Evolutionary conservation across 2,797 vertebrate species (phyloP), one percentile per base, ranked within the genome.

Genomic region (Chrysolophus pictus): DNA sequence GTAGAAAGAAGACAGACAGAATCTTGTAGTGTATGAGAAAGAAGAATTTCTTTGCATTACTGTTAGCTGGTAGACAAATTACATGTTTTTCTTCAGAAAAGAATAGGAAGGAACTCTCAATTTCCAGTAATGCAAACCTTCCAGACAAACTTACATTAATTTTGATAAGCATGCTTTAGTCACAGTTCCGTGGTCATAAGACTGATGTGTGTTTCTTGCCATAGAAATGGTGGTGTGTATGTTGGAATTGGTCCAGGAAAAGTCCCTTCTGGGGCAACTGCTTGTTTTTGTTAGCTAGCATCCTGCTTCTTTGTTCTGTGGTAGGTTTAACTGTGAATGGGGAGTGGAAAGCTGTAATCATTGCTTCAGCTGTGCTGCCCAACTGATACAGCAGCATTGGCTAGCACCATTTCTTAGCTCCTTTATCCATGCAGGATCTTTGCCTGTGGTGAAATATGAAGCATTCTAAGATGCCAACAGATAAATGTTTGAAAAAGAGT

Each of bases 251-350:
- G 55, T 81, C 87, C 62, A 86, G 74, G 67, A 75, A 49, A 82
- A 79, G 63, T 59, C 81, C 41, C 88, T 93, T 33, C 67, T 42
- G 49, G 47, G 37, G 71, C 64, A 79, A 60, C 60, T 90, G 3
- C 75, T 86, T 84, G 29, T 78, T 87, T 90, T 82, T 39, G 6
- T 70, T 74, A 62, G 59, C 56, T 90, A 41, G 23, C n/a, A 46
- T 68, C 46, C 51, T 89, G 68, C 59, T 87, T 1, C 84, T 84
- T 94, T 86, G 59, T 92, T 93, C 71, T 56, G 58, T 55, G 35
- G 24, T 82, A 62, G 72, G 24, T 24, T 41, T 53, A 46, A 37
- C 37, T 84, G 24, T 15, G 41, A 31, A 26, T 11, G 8, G 23
- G 37, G 56, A 82, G 42, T 35, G 21, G 46, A 42, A 73, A 59